phyloP scores from a whole-genome alignment of 2,797 vertebrate species.

The Hypotaenidia okinawae region DNA sequence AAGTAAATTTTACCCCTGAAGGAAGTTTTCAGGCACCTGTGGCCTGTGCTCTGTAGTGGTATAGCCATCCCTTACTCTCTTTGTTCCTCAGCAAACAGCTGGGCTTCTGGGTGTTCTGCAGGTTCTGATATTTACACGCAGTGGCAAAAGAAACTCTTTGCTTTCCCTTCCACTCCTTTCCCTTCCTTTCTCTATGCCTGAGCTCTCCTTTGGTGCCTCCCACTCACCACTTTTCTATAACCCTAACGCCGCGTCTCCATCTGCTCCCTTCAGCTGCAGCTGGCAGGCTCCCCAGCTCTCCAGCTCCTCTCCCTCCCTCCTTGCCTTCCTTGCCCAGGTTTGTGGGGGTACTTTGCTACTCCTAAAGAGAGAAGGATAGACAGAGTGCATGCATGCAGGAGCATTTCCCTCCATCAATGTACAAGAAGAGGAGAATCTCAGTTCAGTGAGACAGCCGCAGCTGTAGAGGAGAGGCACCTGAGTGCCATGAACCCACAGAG shows the following conservation, averaged over 20 bases:
- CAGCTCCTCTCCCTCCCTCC: not conserved
- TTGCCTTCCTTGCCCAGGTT: not conserved
- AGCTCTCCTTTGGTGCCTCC: not conserved
- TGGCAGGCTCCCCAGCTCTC: not conserved
- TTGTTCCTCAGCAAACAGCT: not conserved
- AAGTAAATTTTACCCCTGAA: not conserved
- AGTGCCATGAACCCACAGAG: not conserved
- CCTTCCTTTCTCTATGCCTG: not conserved
- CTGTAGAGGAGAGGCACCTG: not conserved
- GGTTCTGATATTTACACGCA: not conserved
- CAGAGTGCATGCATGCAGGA: rapidly evolving
- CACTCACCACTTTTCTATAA: not conserved
- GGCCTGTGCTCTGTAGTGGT: not conserved
- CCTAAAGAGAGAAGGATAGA: not conserved
- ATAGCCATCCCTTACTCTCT: not conserved
- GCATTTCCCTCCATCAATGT: rapidly evolving
- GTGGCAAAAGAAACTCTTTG: not conserved
- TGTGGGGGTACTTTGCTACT: not conserved
- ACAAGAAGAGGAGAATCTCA: not conserved
- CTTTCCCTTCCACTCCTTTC: not conserved
- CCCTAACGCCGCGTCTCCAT: not conserved
- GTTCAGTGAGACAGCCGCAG: rapidly evolving
- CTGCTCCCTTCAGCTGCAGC: slow-evolving; percentile 9
- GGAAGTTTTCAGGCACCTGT: not conserved
- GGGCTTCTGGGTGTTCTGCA: not conserved